Conservation (phyloP, 2,888 invertebrate genomes). For the Acheta domesticus region DNA sequence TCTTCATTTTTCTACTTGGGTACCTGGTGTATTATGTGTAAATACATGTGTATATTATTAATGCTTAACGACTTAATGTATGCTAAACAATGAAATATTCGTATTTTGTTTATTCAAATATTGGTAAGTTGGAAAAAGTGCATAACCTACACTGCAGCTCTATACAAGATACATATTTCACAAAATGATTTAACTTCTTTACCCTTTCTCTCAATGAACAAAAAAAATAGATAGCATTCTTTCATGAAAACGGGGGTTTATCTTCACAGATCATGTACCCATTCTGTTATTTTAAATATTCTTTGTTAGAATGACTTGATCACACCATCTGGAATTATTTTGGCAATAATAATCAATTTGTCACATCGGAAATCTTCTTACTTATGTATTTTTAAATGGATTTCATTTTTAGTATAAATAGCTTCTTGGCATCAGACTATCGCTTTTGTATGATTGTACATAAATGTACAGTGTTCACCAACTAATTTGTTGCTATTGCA, state of each 20-base stretch:
- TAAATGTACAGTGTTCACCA: not conserved
- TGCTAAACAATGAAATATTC: not conserved
- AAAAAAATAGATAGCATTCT: too few relatives aligned
- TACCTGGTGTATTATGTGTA: slow-evolving; percentile 32
- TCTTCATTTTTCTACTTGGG: slow-evolving; percentile 31
- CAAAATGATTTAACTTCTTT: too few relatives aligned
- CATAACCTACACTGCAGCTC: not conserved
- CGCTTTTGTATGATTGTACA: not conserved
- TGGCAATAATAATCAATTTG: too few relatives aligned
- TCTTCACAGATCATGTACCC: too few relatives aligned
- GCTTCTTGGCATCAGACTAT: not conserved
- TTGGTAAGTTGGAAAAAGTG: not conserved
- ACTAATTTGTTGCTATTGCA: slow-evolving; percentile 1
- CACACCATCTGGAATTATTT: too few relatives aligned
- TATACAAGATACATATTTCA: not conserved
- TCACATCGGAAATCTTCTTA: too few relatives aligned
- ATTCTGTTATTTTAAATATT: too few relatives aligned
- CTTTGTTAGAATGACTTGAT: too few relatives aligned
- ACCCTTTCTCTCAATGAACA: too few relatives aligned
- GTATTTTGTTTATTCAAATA: not conserved
- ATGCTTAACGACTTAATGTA: slow-evolving; percentile 11
- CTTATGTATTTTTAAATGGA: too few relatives aligned
- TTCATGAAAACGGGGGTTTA: too few relatives aligned
- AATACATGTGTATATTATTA: not conserved
- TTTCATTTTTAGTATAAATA: too few relatives aligned